Evolutionary conservation across 2,888 invertebrate genomes (phyloP).

Genomic region (Diarsia brunnea): DNA sequence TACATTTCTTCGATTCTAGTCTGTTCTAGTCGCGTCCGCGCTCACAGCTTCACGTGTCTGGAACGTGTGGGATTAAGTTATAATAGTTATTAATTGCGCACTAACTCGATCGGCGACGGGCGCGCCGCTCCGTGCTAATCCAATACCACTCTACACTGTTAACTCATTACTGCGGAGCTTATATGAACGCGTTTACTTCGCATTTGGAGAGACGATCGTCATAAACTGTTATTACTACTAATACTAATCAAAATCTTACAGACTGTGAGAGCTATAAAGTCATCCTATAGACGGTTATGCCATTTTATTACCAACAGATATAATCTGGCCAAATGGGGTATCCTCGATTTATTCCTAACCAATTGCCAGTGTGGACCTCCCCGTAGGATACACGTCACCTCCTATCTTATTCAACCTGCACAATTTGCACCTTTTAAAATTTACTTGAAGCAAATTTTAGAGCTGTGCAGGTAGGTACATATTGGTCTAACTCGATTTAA

Average conservation of each 20-base stretch:
- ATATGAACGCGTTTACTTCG: conserved; percentile 38
- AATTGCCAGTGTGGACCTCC: too few species aligned
- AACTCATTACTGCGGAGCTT: conserved; percentile 67
- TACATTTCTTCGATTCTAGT: not conserved
- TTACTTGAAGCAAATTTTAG: too few species aligned
- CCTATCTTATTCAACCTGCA: too few species aligned
- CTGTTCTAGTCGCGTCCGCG: conserved; percentile 39
- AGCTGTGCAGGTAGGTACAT: too few species aligned
- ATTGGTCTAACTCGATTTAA: too few species aligned
- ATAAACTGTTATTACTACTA: not conserved
- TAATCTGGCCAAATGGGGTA: too few species aligned
- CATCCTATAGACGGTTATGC: not conserved
- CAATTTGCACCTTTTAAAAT: too few species aligned
- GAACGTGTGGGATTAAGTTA: conserved; percentile 73
- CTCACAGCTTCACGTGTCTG: conserved; percentile 44
- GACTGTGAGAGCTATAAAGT: not conserved
- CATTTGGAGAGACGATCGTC: not conserved
- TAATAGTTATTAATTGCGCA: conserved; percentile 75
- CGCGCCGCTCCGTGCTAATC: conserved; percentile 68
- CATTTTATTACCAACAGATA: not conserved
- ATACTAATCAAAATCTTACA: not conserved
- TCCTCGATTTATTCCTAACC: too few species aligned
- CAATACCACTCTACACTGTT: conserved; percentile 69
- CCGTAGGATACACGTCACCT: too few species aligned
- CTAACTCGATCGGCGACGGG: conserved; percentile 72